Base-by-base conservation (phyloP, 2,888 invertebrate genomes). In the Leptinotarsa peninsularis region DNA sequence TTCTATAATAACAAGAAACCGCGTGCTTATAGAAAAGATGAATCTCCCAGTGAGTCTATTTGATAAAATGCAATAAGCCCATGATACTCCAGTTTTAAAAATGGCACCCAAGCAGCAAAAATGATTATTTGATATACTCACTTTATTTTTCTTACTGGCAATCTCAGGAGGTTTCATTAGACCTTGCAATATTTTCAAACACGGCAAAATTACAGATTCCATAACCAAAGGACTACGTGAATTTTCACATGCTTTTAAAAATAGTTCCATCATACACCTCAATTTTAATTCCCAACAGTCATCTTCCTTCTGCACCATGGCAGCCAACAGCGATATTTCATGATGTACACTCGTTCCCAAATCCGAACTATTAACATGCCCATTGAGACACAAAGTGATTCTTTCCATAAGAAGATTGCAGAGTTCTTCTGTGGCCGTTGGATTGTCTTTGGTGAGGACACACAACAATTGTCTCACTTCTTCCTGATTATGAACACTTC, bases 261-360 rank as follows among this genome's bases (percentile, higher is more conserved):
- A 98, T 71, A 98, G 89, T 81, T 94, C 93, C 89, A 98, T 94
- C 77, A 98, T 95, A 86, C 95, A 94, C 67, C 95, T 92, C 1
- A 98, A 89, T 84, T 98, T 94, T 78, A 94, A 93, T 87, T 98
- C 98, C 98, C 98, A 98, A 86, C 97, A 98, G 4, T 94, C 93
- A 87, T 98, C 98, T 84, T 98, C 96, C 81, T 96, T 96, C 82
- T 96, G 95, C 2, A 98, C 93, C 66, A 98, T 91, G 0, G 95
- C 94, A 1, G 97, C 96, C 43, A 98, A 89, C 17, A 98, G 89
- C 13, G 96, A 91, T 87, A 98, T 97, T 87, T 98, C 95, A 84
- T 98, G 96, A 4, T 97, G 92, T 1, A 98, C 96, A 3, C 94
- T 93, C 3, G 93, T 91, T 49, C 93, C 93, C 72, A 95, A 88